Conservation (phyloP, 2,797 vertebrate species). For the Lates japonicus region DNA sequence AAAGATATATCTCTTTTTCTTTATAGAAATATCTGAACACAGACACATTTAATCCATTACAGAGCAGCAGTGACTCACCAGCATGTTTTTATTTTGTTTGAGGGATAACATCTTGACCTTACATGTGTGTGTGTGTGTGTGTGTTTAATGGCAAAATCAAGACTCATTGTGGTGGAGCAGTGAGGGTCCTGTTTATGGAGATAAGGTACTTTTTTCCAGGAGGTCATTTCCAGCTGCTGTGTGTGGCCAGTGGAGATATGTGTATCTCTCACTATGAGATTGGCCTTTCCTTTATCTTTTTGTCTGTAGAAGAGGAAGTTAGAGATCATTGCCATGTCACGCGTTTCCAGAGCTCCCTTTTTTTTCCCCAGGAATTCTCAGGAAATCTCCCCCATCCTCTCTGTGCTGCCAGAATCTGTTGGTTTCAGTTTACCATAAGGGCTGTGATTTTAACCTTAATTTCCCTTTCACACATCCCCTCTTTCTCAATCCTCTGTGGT, state of each 20-base stretch:
- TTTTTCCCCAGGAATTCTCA: slow-evolving; percentile 59
- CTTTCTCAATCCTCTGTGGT: slow-evolving; percentile 10
- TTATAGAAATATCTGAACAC: background rate
- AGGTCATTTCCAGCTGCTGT: slow-evolving; percentile 72
- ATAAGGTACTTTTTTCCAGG: slow-evolving; percentile 78
- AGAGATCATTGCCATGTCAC: slow-evolving; percentile 53
- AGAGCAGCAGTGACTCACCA: background rate
- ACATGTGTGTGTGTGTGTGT: slow-evolving; percentile 18
- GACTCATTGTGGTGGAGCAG: slow-evolving; percentile 36
- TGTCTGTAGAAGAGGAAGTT: slow-evolving; percentile 60
- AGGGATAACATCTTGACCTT: slow-evolving; percentile 14
- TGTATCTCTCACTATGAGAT: slow-evolving; percentile 60
- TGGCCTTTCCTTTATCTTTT: slow-evolving; percentile 61
- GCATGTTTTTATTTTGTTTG: background rate
- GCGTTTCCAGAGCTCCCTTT: slow-evolving; percentile 34
- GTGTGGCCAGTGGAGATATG: slow-evolving; percentile 70
- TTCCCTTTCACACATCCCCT: slow-evolving; percentile 36
- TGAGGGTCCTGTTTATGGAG: slow-evolving; percentile 69
- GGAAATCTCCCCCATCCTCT: slow-evolving; percentile 43
- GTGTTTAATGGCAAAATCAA: slow-evolving; percentile 43
- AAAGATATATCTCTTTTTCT: no score
- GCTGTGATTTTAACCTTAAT: slow-evolving; percentile 9
- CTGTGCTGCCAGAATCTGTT: background rate
- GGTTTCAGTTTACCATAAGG: slow-evolving; percentile 37
- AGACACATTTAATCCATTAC: background rate